Evolutionary conservation across 2,888 invertebrate genomes (phyloP).

Genomic region (Zygothrica quintamaculata): DNA sequence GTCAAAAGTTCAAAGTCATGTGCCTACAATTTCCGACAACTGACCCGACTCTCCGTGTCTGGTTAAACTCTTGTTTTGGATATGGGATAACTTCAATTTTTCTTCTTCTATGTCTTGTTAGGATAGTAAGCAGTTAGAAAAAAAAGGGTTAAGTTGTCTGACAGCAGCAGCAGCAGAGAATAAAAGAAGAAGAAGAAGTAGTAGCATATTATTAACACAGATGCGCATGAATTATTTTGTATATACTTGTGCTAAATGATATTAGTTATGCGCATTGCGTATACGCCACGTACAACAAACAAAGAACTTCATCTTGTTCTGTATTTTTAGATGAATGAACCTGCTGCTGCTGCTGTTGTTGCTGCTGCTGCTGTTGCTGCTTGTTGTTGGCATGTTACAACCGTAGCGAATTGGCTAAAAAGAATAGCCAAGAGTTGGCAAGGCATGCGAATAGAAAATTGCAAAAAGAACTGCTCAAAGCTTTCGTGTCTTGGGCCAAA

Average conservation of each 20-base stretch:
- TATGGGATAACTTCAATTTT: neutral
- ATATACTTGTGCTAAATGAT: slow-evolving; percentile 24
- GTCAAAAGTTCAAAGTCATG: slow-evolving; percentile 75
- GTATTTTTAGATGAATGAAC: neutral
- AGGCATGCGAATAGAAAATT: slow-evolving; percentile 18
- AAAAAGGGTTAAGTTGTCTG: slow-evolving; percentile 57
- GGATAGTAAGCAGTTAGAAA: too few species aligned
- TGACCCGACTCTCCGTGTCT: slow-evolving; percentile 25
- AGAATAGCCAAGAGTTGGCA: slow-evolving; percentile 5
- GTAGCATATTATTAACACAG: slow-evolving; percentile 56
- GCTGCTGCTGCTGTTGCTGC: too few species aligned
- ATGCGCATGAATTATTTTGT: slow-evolving; percentile 67
- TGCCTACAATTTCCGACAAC: slow-evolving; percentile 41
- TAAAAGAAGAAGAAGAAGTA: too few species aligned
- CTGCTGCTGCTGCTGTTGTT: too few species aligned
- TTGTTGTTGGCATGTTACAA: slow-evolving; percentile 1
- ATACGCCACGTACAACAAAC: slow-evolving; percentile 26
- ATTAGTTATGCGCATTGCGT: slow-evolving; percentile 40
- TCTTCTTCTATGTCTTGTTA: slow-evolving; percentile 11
- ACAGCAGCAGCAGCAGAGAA: too few species aligned
- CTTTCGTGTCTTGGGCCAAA: slow-evolving; percentile 37
- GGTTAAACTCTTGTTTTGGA: slow-evolving; percentile 1
- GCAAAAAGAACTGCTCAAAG: slow-evolving; percentile 4
- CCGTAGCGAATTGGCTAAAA: slow-evolving; percentile 3
- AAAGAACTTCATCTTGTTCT: slow-evolving; percentile 1